Evolutionary conservation across 2,797 vertebrate species (phyloP).

Genomic region (Amniataba percoides): DNA sequence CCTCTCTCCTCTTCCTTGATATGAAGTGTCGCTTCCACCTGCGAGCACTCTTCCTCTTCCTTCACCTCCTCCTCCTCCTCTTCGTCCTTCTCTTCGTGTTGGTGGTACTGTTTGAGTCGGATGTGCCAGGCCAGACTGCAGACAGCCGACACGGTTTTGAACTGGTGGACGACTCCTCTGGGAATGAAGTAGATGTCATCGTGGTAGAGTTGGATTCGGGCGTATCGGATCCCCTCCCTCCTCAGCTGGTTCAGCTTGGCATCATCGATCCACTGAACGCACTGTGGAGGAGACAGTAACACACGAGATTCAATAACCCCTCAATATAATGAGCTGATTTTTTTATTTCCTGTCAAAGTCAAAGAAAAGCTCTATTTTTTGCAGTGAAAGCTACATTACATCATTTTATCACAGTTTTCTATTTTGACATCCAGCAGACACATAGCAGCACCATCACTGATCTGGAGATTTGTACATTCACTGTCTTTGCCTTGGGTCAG

Average conservation of each 20-base stretch:
- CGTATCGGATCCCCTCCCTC: constrained; percentile 97
- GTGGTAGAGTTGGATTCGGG: constrained; percentile 96
- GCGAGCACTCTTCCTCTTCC: constrained; percentile 41
- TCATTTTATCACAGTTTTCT: background rate
- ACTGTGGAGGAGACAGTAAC: constrained; percentile 62
- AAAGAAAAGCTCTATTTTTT: background rate
- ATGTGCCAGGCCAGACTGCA: constrained; percentile 99
- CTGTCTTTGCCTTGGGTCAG: background rate
- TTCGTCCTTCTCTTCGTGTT: constrained; percentile 76
- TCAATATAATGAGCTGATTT: background rate
- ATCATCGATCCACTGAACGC: constrained; percentile 95
- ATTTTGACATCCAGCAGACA: background rate
- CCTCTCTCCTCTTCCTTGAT: constrained; percentile 69
- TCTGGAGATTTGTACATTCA: background rate
- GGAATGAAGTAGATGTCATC: constrained; percentile 99
- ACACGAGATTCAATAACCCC: constrained; percentile 11
- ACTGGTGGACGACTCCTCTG: constrained; percentile 98
- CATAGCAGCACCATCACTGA: background rate
- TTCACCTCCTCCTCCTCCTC: constrained; percentile 41
- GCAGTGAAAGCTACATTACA: background rate
- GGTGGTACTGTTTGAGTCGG: constrained; percentile 91
- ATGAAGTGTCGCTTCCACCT: constrained; percentile 23
- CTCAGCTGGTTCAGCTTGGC: constrained; percentile 98
- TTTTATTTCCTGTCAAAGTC: no score
- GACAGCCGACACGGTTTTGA: constrained; percentile 97